These are phyloP conservation scores for Phasianus colchicus DNA, from an alignment of 2,113 vertebrate genomes.

Conservation along the genomic window DNA sequence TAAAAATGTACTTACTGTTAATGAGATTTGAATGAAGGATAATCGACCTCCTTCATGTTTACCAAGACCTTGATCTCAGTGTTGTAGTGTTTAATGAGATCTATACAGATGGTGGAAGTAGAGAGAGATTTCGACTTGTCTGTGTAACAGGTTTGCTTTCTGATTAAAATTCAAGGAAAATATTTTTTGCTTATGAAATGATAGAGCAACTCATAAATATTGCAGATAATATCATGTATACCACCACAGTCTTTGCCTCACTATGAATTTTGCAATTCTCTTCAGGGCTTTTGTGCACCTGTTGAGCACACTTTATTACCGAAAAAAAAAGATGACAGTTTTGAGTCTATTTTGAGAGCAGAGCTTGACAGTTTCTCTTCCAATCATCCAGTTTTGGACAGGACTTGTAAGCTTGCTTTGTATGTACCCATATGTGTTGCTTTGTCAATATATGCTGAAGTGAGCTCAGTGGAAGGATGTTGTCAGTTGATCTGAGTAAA, in stretches of 20 bases:
- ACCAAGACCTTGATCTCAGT: not conserved
- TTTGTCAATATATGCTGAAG: conserved; percentile 64
- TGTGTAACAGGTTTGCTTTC: conserved; percentile 8
- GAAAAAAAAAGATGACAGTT: not conserved
- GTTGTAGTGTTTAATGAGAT: not conserved
- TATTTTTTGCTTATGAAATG: not conserved
- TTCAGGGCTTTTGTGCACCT: conserved; percentile 32
- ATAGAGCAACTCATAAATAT: conserved; percentile 27
- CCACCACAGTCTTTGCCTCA: not conserved
- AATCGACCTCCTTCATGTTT: not conserved
- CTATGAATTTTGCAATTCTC: not conserved
- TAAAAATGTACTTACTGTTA: not conserved
- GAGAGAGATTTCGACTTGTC: not conserved
- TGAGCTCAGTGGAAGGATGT: conserved; percentile 51
- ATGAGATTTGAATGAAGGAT: not conserved
- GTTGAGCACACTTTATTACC: conserved; percentile 22
- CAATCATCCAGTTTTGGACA: conserved; percentile 42
- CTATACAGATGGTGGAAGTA: not conserved
- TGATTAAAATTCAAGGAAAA: not conserved
- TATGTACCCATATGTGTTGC: conserved; percentile 58
- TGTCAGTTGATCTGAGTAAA: conserved; percentile 30
- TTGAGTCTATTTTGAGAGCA: conserved; percentile 60
- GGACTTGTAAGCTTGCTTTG: conserved; percentile 69
- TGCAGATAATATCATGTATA: not conserved
- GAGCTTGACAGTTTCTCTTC: conserved; percentile 61